Evolutionary conservation across 2,888 invertebrate genomes (phyloP).

Genomic region (Calameuta filiformis): DNA sequence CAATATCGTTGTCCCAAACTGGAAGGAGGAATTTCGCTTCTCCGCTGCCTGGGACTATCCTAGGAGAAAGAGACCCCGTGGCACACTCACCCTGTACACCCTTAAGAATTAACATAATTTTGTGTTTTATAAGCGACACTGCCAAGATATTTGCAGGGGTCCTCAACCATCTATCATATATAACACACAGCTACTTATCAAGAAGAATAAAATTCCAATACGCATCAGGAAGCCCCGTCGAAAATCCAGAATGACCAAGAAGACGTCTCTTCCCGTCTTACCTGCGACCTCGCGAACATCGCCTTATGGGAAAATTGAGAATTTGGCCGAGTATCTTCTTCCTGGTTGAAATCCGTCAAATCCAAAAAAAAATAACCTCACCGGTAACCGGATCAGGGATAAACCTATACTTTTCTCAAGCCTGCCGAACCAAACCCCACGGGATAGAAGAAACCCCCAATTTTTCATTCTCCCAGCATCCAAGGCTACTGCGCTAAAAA

Average conservation of each 20-base stretch:
- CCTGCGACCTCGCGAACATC: not conserved
- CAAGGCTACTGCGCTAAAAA: not conserved
- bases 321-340: not conserved
- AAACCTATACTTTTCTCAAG: not conserved
- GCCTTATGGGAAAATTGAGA: not conserved
- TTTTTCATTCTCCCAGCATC: not conserved
- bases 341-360: not conserved
- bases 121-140: constrained; percentile 36
- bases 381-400: not conserved
- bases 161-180: not conserved
- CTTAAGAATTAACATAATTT: constrained; percentile 38
- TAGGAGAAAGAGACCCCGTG: not conserved
- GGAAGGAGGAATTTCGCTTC: not conserved
- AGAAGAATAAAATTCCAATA: not conserved
- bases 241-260: not conserved
- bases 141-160: not conserved
- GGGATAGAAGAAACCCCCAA: not conserved
- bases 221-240: not conserved
- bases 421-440: not conserved
- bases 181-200: not conserved
- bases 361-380: not conserved
- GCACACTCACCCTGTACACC: not conserved
- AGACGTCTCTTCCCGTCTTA: not conserved
- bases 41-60: constrained; percentile 7
- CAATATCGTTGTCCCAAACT: not conserved